Evolutionary conservation across 1,140 invertebrate species (phyloP).

Genomic region (Drosophila pandora): DNA sequence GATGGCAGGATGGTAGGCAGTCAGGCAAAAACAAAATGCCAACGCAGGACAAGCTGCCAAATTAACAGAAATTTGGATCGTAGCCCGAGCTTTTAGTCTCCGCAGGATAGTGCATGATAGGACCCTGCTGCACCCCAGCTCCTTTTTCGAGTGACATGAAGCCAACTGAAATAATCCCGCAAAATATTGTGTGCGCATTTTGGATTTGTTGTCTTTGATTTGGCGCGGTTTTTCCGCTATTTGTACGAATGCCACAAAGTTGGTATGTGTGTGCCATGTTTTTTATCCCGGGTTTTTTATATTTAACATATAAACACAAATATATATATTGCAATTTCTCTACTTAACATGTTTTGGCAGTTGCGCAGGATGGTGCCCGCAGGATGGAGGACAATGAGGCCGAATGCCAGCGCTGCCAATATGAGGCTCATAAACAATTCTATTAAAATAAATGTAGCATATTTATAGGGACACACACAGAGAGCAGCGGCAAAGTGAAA

Average conservation of each 20-base stretch:
- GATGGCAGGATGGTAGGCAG: constrained; percentile 38
- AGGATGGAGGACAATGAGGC: constrained; percentile 44
- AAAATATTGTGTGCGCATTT: constrained; percentile 74
- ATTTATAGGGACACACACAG: constrained; percentile 53
- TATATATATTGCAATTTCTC: constrained; percentile 34
- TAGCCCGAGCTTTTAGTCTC: constrained; percentile 49
- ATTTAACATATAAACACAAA: neutral
- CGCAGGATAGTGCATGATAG: constrained; percentile 31
- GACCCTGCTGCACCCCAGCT: neutral
- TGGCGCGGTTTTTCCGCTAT: constrained; percentile 58
- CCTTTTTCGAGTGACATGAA: constrained; percentile 55
- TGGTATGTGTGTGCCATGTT: constrained; percentile 22
- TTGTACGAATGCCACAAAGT: constrained; percentile 1
- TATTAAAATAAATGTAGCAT: constrained; percentile 82
- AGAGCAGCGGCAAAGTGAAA: constrained; percentile 30
- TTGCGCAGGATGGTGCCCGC: constrained; percentile 52
- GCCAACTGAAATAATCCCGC: constrained; percentile 80
- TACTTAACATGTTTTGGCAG: constrained; percentile 74
- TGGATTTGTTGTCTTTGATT: constrained; percentile 77
- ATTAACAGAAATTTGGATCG: constrained; percentile 78
- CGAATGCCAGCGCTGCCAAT: constrained; percentile 38
- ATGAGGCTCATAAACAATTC: constrained; percentile 75
- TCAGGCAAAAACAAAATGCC: constrained; percentile 57
- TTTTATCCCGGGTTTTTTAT: constrained; percentile 29
- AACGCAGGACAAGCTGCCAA: constrained; percentile 67